Base-by-base conservation (phyloP, 2,797 vertebrate species). In the Eleutherodactylus coqui region DNA sequence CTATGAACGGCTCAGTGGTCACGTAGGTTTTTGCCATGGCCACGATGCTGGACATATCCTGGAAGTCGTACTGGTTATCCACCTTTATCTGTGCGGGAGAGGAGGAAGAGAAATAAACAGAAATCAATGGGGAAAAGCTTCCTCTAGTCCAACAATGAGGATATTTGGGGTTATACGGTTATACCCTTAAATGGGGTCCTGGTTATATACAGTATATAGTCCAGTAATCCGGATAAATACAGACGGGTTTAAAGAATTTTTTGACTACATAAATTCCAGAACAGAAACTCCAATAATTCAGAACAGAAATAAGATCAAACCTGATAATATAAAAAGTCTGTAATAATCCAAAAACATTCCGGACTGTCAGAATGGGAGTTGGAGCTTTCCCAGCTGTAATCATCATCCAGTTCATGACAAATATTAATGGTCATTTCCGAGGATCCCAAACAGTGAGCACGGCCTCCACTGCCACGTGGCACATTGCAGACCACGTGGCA, bases 41-140 rank as follows among this genome's bases (percentile, higher is more conserved):
- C 82, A 98, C 96, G 85, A 98, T 95, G 51, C 98, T 98, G 91
- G 96, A 97, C 91, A 98, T 97, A 91, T 99, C 97, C 93, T 97
- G 97, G 92, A 97, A 98, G 92, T 98, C 96, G 0, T 95, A 95
- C 64, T 97, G 96, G 89, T 95, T 99, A 90, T 99, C 98, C 51
- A 99, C 96, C 93, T 99, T 99, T 88, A 99, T 96, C 98, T 99
- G 90, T 99, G 90, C 0, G 17, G 45, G 38, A n/a, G 69, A 55
- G 76, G 27, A 70, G 43, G 38, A 85, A n/a, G 0, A 21, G 41
- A 69, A 0, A 21, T 32, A 11, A 29, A 60, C 11, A 32, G 27
- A 62, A 62, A 53, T 19, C 17, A 7, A 21, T 55, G 8, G 7
- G 21, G 21, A 24, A 55, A 55, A 60, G 27, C 3, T 27, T 29